A percentile compares a stretch with the other conserved stretches of the same genome.
Conservation (phyloP, 2,113 vertebrate species). For the Callocephalon fimbriatum region DNA sequence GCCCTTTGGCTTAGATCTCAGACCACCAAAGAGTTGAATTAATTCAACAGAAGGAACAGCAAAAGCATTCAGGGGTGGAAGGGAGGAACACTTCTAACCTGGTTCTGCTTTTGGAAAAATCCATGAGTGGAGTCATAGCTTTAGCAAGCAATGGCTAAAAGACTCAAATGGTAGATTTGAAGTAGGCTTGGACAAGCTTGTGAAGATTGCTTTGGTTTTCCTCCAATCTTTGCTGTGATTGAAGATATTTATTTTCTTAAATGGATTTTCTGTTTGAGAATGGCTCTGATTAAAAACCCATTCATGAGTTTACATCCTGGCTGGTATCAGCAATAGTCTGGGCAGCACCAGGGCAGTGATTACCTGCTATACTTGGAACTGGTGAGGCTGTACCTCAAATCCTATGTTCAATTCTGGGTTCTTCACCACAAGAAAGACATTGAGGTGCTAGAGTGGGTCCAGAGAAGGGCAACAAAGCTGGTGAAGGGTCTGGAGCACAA, state of each 20-base stretch:
- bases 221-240: not conserved
- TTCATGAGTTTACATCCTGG: not conserved
- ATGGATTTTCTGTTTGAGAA: not conserved
- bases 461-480: not conserved
- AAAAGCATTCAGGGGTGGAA: not conserved
- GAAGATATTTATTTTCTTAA: not conserved
- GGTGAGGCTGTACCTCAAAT: not conserved
- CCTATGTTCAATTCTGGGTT: not conserved
- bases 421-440: not conserved
- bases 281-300: not conserved
- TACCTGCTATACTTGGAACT: not conserved
- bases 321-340: not conserved
- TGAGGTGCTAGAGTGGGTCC: not conserved
- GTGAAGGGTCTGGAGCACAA: not conserved
- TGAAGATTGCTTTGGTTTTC: not conserved
- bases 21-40: not conserved
- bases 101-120: not conserved
- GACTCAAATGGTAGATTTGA: not conserved
- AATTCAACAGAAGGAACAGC: not conserved
- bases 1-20: not conserved
- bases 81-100: not conserved
- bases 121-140: accelerated
- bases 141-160: not conserved
- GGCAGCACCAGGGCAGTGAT: not conserved
- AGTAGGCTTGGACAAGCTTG: not conserved